Conservation (phyloP, 2,797 vertebrate species). For the Coluber constrictor region DNA sequence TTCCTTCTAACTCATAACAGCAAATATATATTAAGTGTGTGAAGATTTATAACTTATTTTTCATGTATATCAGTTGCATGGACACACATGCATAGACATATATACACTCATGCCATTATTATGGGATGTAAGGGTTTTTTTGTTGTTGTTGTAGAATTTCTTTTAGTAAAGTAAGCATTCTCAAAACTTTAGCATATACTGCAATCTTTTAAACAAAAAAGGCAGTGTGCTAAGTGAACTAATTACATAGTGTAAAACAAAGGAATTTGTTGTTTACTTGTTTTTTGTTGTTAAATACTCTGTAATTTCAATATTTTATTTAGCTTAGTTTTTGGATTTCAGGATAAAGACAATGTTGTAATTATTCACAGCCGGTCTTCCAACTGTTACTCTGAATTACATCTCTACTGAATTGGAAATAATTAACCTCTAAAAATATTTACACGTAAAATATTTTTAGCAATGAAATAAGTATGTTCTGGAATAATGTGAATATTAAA, state of each 20-base stretch:
- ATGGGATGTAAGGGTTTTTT: neutral
- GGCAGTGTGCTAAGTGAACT: neutral
- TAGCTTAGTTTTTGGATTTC: neutral
- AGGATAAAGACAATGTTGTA: conserved; percentile 8
- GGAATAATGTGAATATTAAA: conserved; percentile 15
- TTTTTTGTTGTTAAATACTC: neutral
- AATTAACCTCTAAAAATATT: conserved; percentile 32
- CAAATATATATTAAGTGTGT: neutral
- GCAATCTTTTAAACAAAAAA: conserved; percentile 12
- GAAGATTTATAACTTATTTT: neutral
- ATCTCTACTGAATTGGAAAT: conserved; percentile 16
- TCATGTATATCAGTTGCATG: neutral
- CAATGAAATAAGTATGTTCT: conserved; percentile 4
- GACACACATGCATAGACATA: neutral
- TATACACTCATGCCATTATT: neutral
- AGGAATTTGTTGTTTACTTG: neutral
- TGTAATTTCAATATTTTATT: neutral
- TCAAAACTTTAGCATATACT: neutral
- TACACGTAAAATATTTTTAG: conserved; percentile 15
- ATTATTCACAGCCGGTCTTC: conserved; percentile 7
- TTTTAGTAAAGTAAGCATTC: neutral
- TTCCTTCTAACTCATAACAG: neutral
- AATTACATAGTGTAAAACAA: neutral
- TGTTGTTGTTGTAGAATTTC: neutral
- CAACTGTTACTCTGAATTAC: neutral